Evolutionary conservation across 2,113 vertebrate genomes (phyloP).

Genomic region (Alouatta palliata): DNA sequence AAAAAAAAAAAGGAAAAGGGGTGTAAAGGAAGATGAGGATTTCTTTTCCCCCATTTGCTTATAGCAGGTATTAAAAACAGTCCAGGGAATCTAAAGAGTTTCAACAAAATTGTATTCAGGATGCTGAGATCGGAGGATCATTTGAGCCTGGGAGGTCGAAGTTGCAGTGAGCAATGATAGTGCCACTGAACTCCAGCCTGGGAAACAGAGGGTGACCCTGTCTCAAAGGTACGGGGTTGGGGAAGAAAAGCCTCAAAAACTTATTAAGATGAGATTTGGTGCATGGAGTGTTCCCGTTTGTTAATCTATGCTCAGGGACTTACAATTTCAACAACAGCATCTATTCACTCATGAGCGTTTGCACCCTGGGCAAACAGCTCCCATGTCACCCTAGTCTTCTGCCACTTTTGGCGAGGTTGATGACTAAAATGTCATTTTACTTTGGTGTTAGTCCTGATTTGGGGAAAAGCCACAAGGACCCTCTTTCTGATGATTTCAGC

Average conservation of each 20-base stretch:
- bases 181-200: too few relatives aligned
- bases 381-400: background rate
- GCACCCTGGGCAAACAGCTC: background rate
- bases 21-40: background rate
- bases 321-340: background rate
- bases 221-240: too few relatives aligned
- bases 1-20: too few relatives aligned
- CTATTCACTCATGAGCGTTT: background rate
- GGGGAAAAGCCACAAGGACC: background rate
- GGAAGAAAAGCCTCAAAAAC: too few relatives aligned
- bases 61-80: background rate
- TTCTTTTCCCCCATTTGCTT: background rate
- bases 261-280: background rate
- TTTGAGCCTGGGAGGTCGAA: too few relatives aligned
- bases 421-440: background rate
- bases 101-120: background rate
- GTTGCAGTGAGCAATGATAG: too few relatives aligned
- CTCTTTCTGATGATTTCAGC: background rate
- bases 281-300: background rate
- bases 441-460: background rate
- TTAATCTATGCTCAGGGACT: background rate
- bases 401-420: background rate
- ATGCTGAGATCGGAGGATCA: too few relatives aligned
- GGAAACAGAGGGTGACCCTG: too few relatives aligned
- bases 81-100: background rate